Evolutionary conservation across 2,113 vertebrate genomes (phyloP).

Genomic region (Sardina pilchardus): DNA sequence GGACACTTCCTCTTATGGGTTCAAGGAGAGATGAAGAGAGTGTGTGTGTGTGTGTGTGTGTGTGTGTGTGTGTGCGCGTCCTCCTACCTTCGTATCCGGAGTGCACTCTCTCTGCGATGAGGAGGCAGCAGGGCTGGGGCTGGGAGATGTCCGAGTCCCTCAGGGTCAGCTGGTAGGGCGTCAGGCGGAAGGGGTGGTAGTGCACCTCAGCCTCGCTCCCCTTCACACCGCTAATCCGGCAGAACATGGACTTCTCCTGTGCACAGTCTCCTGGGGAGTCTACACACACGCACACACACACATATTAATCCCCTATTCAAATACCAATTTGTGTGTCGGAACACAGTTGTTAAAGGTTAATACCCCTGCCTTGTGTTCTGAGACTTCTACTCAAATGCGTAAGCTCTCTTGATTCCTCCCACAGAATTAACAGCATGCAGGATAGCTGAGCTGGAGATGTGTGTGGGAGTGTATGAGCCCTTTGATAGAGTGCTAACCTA

Average conservation of each 20-base stretch:
- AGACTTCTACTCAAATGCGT: too few species aligned
- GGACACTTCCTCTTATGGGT: background rate
- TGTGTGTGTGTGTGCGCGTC: background rate
- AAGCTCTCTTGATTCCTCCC: background rate
- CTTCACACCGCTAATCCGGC: conserved; percentile 77
- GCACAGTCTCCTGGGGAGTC: conserved; percentile 78
- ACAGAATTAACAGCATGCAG: background rate
- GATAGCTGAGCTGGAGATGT: background rate
- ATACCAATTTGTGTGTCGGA: background rate
- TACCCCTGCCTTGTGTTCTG: background rate
- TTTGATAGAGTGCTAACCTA: background rate
- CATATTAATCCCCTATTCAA: background rate
- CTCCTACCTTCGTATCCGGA: conserved; percentile 75
- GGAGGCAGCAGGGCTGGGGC: conserved; percentile 72
- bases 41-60: background rate
- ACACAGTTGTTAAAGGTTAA: background rate
- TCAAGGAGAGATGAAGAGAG: background rate
- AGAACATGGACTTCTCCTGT: conserved; percentile 90
- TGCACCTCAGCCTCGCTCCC: conserved; percentile 60
- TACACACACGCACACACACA: conserved; percentile 35
- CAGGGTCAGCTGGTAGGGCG: conserved; percentile 75
- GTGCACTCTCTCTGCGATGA: conserved; percentile 75
- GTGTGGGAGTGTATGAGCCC: background rate
- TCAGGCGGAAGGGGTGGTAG: conserved; percentile 76
- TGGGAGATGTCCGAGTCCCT: conserved; percentile 62